These are phyloP conservation scores for Acholoe squamosa DNA, from an alignment of 2,888 invertebrate genomes.

Conservation along the genomic window DNA sequence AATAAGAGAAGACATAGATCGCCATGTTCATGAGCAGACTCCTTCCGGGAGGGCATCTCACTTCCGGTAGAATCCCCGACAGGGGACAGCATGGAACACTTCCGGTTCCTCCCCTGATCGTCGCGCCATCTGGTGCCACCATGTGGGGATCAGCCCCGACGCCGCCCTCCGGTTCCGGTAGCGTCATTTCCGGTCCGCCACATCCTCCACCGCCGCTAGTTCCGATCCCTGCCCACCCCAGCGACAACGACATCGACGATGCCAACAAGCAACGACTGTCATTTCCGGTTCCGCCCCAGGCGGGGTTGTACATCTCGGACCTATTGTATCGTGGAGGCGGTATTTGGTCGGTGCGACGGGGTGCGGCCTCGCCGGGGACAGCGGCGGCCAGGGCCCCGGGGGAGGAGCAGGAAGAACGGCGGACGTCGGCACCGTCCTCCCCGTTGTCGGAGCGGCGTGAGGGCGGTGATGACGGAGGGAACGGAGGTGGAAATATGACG, in stretches of 20 bases:
- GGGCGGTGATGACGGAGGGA: neutral
- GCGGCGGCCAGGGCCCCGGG: neutral
- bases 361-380: neutral
- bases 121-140: neutral
- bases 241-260: neutral
- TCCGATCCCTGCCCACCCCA: neutral
- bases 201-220: neutral
- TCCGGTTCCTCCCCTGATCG: neutral
- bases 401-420: neutral
- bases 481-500: neutral
- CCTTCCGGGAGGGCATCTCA: neutral
- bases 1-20: too few relatives aligned
- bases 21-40: conserved; percentile 46
- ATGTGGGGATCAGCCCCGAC: conserved; percentile 11
- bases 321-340: neutral
- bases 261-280: neutral
- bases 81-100: neutral
- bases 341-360: conserved; percentile 15
- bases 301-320: conserved; percentile 19
- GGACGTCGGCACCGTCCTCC: neutral
- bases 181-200: neutral
- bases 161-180: neutral
- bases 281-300: neutral
- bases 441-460: neutral
- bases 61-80: neutral